A percentile compares a stretch with the other conserved stretches of the same genome.
phyloP scores from a whole-genome alignment of 2,888 invertebrate species.

The Atethmia centrago region DNA sequence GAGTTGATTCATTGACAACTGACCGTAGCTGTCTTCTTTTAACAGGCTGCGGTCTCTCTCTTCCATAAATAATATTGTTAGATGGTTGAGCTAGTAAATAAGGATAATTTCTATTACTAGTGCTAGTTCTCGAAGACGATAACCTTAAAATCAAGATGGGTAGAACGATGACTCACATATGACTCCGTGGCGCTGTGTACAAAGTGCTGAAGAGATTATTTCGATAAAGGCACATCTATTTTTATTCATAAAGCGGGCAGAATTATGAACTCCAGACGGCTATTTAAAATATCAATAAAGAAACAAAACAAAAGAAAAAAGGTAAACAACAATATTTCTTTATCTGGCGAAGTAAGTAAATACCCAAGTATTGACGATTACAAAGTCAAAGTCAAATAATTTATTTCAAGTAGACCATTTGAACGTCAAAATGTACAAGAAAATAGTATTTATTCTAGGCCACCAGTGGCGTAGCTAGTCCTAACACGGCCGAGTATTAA shows the following conservation, averaged over 20 bases:
- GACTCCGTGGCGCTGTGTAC: neutral
- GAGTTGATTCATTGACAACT: no score
- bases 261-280: neutral
- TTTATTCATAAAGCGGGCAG: neutral
- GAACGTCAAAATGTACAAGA: neutral
- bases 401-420: neutral
- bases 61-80: neutral
- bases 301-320: no score
- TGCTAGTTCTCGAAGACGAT: neutral
- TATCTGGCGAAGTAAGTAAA: neutral
- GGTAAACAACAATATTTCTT: neutral
- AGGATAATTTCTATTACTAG: neutral
- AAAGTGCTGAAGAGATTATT: neutral
- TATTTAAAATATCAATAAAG: neutral
- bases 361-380: neutral
- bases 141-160: neutral
- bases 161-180: neutral
- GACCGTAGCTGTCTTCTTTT: no score
- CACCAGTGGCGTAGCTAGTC: no score
- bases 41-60: neutral
- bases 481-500: no score
- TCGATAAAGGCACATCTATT: neutral
- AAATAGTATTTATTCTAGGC: neutral
- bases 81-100: neutral
- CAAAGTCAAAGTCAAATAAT: no score